Base-by-base conservation (phyloP, 2,797 vertebrate species). In the Triplophysa yarkandensis region DNA sequence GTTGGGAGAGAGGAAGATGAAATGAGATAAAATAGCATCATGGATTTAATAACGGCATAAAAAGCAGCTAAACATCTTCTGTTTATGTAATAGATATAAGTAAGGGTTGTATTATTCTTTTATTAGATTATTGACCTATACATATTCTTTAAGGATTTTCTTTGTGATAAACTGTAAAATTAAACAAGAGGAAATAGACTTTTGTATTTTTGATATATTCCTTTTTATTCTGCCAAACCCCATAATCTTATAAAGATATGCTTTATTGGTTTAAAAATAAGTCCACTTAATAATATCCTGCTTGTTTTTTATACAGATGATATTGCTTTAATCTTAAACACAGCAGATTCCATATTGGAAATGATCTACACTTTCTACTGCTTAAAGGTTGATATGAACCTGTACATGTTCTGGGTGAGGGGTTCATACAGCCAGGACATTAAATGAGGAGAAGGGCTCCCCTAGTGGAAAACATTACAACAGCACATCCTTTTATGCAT, bases 401-500 rank as follows among this genome's bases (percentile, higher is more conserved):
- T 36, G 17, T 34, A 11, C 32, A 32, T 58, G 50, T 48, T 19
- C 41, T 27, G 17, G 11, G 1, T 39, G 27, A 39, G 16, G 28
- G 62, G 34, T 19, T 21, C 39, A 32, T 30, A 61, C 10, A n/a
- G 41, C 34, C n/a, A 73, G 27, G 3, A 39, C 71, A 32, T 71
- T 14, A 62, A 44, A 21, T 54, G 34, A 61, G 52, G 78, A 54
- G 71, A 52, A 72, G 25, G 70, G 86, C 85, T 81, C 91, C 89
- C 81, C 89, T 64, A 14, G 84, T 88, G 90, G 88, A 71, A 60
- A 9, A 7, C 10, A 5, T 27, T 34, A 77, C 8, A 69, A 81
- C 0, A 25, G 1, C 62, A 57, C 25, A 81, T 21, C 57, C 17
- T 6, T 30, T 17, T 30, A 7, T 57, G 54, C 28, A 25, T 27